Evolutionary conservation across 2,797 vertebrate genomes (phyloP), one percentile per base, ranked within the genome.

Genomic region (Erethizon dorsatum): DNA sequence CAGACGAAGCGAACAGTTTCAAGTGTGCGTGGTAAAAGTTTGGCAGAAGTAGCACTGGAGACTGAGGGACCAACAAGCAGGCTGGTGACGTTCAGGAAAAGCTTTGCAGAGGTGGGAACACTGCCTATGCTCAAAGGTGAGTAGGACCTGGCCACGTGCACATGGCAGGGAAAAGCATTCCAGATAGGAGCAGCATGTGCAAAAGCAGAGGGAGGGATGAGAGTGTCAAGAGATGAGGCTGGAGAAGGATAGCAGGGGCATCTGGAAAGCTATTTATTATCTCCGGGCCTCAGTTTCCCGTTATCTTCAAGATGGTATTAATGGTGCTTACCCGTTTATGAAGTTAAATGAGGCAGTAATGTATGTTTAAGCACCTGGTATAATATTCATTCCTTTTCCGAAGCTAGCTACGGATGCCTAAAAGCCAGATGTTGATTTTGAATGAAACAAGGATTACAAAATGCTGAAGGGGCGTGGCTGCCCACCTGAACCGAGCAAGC

Each of bases 371-470:
- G 73, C 45, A 10, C 63, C 69, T 75, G 61, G 31, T n/a, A 52
- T 77, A 4, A 67, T 59, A 45, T 17, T 47, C 93, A 57, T 94
- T 95, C 67, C 37, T 3, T 13, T 96, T 97, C 45, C 69, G n/a
- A n/a, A n/a, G 87, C 83, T 88, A 52, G 17, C 37, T 59, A 6
- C 22, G n/a, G 83, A n/a, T 91, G 59, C 90, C 45, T 80, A 2
- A 67, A 88, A 54, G 90, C 20, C 61, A 91, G 79, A 18, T 24
- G 91, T 85, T 88, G 93, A 71, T 86, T 96, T 89, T 90, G 78
- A 96, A 92, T 61, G 91, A 90, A 84, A 80, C 4, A 6, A 90
- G 47, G 47, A 83, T 41, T 14, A 14, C 50, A 24, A 11, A 56
- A 3, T 12, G 8, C 77, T 6, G 73, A 54, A 56, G 69, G 69